Percentiles rank a stretch among this genome's conserved stretches.
Evolutionary conservation across 1,140 invertebrate genomes (phyloP).

Genomic region (Achatina immaculata): DNA sequence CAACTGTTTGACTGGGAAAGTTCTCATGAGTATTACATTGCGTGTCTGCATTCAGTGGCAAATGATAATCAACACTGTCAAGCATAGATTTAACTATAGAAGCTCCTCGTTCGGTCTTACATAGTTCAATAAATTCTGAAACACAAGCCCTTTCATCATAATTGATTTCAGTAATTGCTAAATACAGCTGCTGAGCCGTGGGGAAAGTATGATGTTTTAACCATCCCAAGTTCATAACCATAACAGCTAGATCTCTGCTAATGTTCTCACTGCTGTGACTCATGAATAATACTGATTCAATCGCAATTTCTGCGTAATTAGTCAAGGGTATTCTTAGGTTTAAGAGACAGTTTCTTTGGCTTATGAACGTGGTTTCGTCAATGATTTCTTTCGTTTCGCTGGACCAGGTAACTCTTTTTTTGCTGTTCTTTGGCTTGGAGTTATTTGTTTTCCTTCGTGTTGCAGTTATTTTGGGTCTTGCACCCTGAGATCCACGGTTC

Average conservation of each 20-base stretch:
- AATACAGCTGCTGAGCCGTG: neutral
- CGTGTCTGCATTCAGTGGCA: neutral
- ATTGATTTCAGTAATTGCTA: neutral
- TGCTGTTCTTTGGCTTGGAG: neutral
- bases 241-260: neutral
- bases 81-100: neutral
- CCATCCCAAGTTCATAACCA: neutral
- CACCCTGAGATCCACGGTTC: too few species aligned
- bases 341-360: slow-evolving; percentile 4
- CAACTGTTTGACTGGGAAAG: neutral
- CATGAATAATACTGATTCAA: slow-evolving; percentile 11
- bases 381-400: neutral
- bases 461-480: neutral
- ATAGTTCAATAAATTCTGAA: neutral
- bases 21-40: neutral
- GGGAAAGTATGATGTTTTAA: neutral
- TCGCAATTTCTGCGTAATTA: neutral
- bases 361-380: neutral
- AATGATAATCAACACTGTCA: neutral
- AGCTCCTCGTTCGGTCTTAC: neutral
- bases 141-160: neutral
- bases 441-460: neutral
- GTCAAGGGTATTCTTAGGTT: neutral
- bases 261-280: neutral
- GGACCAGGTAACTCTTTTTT: neutral